phyloP scores from a whole-genome alignment of 2,113 vertebrate genomes.

The Prietella phreatophila region DNA sequence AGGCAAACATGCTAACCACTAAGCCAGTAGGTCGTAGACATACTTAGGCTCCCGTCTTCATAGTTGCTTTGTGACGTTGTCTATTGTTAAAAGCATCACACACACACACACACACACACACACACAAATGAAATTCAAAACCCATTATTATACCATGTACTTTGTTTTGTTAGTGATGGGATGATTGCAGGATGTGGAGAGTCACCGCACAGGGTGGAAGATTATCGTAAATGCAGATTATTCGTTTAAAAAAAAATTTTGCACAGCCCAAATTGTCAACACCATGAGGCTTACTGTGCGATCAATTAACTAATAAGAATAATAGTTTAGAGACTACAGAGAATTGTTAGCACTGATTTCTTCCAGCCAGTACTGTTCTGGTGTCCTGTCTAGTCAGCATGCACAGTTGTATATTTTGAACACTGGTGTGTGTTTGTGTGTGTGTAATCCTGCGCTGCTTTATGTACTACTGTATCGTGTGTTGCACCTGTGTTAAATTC shows the following conservation, averaged over 20 bases:
- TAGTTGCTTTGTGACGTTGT: neutral
- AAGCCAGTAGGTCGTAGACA: neutral
- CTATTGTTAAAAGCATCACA: neutral
- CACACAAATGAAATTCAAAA: neutral
- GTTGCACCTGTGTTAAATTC: neutral
- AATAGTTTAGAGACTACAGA: neutral
- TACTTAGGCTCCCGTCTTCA: neutral
- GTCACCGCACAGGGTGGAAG: neutral
- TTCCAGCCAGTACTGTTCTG: neutral
- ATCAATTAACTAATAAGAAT: neutral
- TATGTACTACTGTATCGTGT: neutral
- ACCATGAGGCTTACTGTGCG: neutral
- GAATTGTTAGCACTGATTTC: neutral
- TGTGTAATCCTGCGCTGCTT: neutral
- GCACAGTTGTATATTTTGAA: neutral
- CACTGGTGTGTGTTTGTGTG: neutral
- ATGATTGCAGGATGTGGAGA: neutral
- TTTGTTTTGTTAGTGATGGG: neutral
- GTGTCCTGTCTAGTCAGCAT: neutral
- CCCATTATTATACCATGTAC: neutral
- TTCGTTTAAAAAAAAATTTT: neutral
- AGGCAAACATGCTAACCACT: too few species aligned
- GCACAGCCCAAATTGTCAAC: neutral
- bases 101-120: conserved; percentile 1
- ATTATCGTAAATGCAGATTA: neutral